Base-by-base conservation (phyloP, 2,888 invertebrate genomes). In the Tholera decimalis region DNA sequence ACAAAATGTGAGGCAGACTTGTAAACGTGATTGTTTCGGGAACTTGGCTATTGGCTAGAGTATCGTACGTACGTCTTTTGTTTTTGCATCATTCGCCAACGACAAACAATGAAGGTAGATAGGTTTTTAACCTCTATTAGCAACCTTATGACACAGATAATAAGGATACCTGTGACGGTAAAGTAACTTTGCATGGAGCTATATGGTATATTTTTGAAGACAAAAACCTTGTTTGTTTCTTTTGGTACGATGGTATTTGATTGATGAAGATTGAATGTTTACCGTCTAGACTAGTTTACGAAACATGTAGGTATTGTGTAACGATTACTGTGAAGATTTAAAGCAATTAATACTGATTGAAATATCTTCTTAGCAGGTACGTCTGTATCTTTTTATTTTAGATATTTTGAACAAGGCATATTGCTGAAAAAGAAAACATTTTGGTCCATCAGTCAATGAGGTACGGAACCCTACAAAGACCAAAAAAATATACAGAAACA, bases 31-130 rank as follows among this genome's bases (percentile, higher is more conserved):
- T 62, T 57, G 50, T 60, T 54, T 55, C 41, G 24, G 46, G 50
- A 56, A 54, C 54, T 35, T 24, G 50, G 37, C 35, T 49, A 18
- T 28, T 18, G 13, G 18, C 47, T 0, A 4, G 30, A 33, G 33
- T 68, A 64, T 50, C 60, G 33, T n/a, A n/a, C 30, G 7, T 18
- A 20, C 41, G 15, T 24, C n/a, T 22, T 63, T 61, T 79, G 56
- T 60, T 74, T 44, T 63, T 43, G 39, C 65, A 59, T 44, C 56
- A 51, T 5, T 18, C 18, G 8, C 43, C 15, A 24, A 41, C 51
- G 20, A 33, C 33, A 39, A 66, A 61, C 60, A 60, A 51, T 30
- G 55, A 49, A 8, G 43, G 44, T 49, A 28, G 13, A 43, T 22
- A 3, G 0, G 41, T 41, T 11, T 41, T 20, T 41, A 11, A 41